Percentiles rank a stretch among this genome's conserved stretches.
Evolutionary conservation across 2,113 vertebrate genomes (phyloP).

Genomic region (Machaerirhynchus nigripectus): DNA sequence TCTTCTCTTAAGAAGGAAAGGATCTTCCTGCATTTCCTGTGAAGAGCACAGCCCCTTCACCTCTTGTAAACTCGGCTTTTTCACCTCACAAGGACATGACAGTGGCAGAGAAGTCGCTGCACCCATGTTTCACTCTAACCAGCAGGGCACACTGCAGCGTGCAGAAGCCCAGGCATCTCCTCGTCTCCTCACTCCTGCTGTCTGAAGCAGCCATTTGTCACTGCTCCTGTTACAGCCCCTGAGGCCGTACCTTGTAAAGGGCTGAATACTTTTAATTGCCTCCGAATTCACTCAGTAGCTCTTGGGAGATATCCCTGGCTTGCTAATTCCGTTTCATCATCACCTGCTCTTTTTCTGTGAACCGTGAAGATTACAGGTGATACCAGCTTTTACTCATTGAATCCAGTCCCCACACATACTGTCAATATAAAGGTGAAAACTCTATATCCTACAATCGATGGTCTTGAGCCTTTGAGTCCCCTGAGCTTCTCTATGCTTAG

Average conservation of each 20-base stretch:
- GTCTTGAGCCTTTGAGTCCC: not conserved
- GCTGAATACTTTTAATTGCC: not conserved
- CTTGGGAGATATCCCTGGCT: not conserved
- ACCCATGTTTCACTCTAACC: not conserved
- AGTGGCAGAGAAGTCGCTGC: not conserved
- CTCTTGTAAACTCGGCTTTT: not conserved
- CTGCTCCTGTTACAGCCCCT: not conserved
- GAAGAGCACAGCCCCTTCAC: not conserved
- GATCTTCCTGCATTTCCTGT: not conserved
- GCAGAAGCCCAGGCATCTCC: not conserved
- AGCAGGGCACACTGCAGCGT: not conserved
- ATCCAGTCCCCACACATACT: not conserved
- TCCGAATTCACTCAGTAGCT: not conserved
- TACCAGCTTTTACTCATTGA: not conserved
- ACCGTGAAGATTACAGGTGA: not conserved
- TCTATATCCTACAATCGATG: not conserved
- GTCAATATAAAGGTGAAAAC: not conserved
- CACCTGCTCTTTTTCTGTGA: not conserved
- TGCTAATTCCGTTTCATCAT: not conserved
- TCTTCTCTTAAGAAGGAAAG: not conserved
- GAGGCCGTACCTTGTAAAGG: not conserved
- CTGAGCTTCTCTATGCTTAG: not conserved
- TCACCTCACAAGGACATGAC: not conserved
- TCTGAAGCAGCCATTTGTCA: not conserved
- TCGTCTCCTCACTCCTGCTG: not conserved